Evolutionary conservation across 2,113 vertebrate genomes (phyloP).

Genomic region (Leuciscus idus): DNA sequence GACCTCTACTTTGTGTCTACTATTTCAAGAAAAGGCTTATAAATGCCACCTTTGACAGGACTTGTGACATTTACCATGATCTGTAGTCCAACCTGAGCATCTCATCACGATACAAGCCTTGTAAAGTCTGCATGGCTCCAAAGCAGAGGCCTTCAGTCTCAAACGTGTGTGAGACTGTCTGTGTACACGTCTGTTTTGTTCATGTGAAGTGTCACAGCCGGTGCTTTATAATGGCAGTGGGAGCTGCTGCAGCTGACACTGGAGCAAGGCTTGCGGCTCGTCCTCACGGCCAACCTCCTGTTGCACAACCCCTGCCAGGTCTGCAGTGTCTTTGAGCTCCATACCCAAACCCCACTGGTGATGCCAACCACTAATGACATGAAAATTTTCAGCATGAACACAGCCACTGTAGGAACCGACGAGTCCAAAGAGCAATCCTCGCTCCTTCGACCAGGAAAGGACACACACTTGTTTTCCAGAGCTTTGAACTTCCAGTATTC

Average conservation of each 20-base stretch:
- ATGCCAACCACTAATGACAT: slow-evolving; percentile 91
- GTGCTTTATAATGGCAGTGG: slow-evolving; percentile 84
- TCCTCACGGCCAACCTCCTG: slow-evolving; percentile 78
- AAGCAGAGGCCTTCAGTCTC: slow-evolving; percentile 44
- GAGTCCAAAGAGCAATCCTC: slow-evolving; percentile 80
- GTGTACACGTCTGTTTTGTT: slow-evolving; percentile 82
- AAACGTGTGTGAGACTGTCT: slow-evolving; percentile 84
- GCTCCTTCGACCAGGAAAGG: slow-evolving; percentile 70
- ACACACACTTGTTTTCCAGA: slow-evolving; percentile 74
- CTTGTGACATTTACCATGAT: slow-evolving; percentile 23
- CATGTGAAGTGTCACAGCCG: slow-evolving; percentile 81
- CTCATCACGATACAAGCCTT: not conserved
- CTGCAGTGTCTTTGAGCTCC: slow-evolving; percentile 91
- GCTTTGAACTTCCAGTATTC: slow-evolving; percentile 83
- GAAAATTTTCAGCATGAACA: slow-evolving; percentile 90
- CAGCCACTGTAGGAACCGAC: slow-evolving; percentile 84
- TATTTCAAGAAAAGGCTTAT: not conserved
- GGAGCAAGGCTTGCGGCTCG: slow-evolving; percentile 79
- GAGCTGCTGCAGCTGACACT: slow-evolving; percentile 75
- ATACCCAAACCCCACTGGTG: slow-evolving; percentile 89
- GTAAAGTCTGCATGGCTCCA: not conserved
- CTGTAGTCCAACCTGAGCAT: slow-evolving; percentile 34
- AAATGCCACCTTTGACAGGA: slow-evolving; percentile 37
- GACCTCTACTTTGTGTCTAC: not conserved
- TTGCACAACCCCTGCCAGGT: slow-evolving; percentile 87